Evolutionary conservation across 35 echinoderm and acorn worm species (phyloP).

Genomic region (Heliocidaris erythrogramma): DNA sequence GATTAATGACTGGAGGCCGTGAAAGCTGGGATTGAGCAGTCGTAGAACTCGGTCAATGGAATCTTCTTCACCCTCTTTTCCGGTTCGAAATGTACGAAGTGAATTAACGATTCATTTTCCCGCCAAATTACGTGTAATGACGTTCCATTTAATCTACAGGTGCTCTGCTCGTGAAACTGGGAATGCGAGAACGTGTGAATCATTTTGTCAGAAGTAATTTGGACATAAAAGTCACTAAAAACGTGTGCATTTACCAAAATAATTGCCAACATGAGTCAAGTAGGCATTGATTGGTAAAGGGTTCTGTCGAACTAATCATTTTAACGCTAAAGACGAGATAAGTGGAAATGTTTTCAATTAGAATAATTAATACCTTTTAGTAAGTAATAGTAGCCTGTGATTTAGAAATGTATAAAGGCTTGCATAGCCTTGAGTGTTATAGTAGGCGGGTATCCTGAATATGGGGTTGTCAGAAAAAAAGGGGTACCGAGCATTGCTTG

Average conservation of each 20-base stretch:
- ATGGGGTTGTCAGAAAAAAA: not conserved
- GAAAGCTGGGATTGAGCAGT: not conserved
- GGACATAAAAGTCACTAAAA: not conserved
- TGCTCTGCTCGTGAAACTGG: not conserved
- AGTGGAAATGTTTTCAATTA: not conserved
- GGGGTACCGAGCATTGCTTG: not conserved
- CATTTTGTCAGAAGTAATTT: conserved; percentile 12
- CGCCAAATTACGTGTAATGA: not conserved
- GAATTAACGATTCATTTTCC: not conserved
- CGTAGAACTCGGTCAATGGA: not conserved
- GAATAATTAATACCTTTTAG: not conserved
- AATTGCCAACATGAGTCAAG: not conserved
- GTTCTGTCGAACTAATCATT: not conserved
- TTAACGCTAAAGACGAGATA: not conserved
- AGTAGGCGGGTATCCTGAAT: not conserved
- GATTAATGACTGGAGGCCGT: not conserved
- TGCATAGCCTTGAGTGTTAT: not conserved
- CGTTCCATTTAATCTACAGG: not conserved
- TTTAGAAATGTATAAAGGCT: not conserved
- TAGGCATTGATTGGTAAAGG: not conserved
- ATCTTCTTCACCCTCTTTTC: not conserved
- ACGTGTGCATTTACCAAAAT: not conserved
- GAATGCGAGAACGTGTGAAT: not conserved
- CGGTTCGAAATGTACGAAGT: not conserved
- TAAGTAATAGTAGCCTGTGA: not conserved